Percentiles rank a stretch among this genome's conserved stretches.
phyloP scores from a whole-genome alignment of 2,888 invertebrate species.

The Dolomedes plantarius region DNA sequence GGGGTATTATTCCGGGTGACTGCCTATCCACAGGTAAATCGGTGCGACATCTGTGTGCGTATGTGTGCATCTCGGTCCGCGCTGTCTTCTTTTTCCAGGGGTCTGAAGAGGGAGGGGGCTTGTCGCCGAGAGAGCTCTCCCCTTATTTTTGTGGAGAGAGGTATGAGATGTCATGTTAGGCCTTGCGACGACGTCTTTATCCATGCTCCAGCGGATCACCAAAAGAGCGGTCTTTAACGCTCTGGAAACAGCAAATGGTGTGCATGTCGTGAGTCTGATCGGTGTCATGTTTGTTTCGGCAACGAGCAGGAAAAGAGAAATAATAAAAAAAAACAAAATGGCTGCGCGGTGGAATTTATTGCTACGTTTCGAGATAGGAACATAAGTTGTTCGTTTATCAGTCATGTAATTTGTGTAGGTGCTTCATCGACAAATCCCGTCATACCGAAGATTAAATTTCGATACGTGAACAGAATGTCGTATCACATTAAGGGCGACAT shows the following conservation, averaged over 20 bases:
- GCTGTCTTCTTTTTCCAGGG: not conserved
- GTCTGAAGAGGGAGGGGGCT: not conserved
- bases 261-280: not conserved
- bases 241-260: not conserved
- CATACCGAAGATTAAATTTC: too few relatives aligned
- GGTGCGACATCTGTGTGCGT: constrained; percentile 43
- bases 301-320: not conserved
- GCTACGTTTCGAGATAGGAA: too few relatives aligned
- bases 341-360: not conserved
- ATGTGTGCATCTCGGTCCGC: not conserved
- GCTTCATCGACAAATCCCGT: too few relatives aligned
- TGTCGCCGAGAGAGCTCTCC: not conserved
- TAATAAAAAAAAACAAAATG: too few relatives aligned
- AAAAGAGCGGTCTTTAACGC: not conserved
- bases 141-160: constrained; percentile 35
- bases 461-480: too few relatives aligned
- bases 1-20: constrained; percentile 35
- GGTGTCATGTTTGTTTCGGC: not conserved
- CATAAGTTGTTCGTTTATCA: too few relatives aligned
- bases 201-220: not conserved
- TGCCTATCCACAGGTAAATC: constrained; percentile 22
- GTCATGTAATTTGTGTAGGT: too few relatives aligned
- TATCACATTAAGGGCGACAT: too few relatives aligned
- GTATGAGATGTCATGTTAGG: constrained; percentile 50
- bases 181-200: not conserved